phyloP scores from a whole-genome alignment of 2,113 vertebrate genomes.

The Mionectes macconnelli region DNA sequence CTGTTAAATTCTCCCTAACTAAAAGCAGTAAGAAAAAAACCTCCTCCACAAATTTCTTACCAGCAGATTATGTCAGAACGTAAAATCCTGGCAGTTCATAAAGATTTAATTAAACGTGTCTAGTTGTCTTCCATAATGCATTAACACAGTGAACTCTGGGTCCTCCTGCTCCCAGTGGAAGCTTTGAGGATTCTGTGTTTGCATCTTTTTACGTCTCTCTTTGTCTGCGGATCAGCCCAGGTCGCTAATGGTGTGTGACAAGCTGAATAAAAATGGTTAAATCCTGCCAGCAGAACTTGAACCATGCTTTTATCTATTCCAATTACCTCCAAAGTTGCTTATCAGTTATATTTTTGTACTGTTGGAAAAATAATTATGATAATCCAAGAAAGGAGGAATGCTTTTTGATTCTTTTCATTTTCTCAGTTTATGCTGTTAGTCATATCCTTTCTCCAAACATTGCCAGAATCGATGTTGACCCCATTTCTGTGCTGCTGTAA shows the following conservation, averaged over 20 bases:
- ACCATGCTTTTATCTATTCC: not conserved
- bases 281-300: not conserved
- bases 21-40: not conserved
- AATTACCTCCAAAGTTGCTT: not conserved
- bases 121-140: not conserved
- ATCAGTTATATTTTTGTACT: not conserved
- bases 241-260: not conserved
- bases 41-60: not conserved
- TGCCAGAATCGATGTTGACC: not conserved
- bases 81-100: not conserved
- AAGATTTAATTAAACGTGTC: not conserved
- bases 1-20: not conserved
- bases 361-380: not conserved
- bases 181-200: not conserved
- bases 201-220: not conserved
- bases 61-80: not conserved
- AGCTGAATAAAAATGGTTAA: not conserved
- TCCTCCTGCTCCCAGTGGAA: not conserved
- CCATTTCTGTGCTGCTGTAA: not conserved
- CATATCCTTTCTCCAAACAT: not conserved
- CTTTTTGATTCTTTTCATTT: not conserved
- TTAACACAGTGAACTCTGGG: not conserved
- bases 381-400: not conserved
- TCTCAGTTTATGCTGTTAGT: not conserved
- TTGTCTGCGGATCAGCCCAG: not conserved